These are phyloP conservation scores for Ceriagrion tenellum DNA, from an alignment of 2,888 invertebrate species.

Conservation along the genomic window DNA sequence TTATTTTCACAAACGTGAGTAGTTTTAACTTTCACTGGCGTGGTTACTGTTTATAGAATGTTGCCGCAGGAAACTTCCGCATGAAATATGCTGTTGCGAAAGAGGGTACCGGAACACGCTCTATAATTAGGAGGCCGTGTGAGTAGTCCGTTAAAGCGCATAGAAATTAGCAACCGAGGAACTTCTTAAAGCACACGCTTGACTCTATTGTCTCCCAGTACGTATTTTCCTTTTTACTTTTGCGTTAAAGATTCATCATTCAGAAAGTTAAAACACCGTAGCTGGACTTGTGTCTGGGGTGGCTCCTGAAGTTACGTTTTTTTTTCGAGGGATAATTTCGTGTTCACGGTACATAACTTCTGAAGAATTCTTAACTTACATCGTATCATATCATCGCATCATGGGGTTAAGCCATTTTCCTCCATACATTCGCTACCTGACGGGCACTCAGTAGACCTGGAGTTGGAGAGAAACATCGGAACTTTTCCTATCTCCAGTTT, in stretches of 20 bases:
- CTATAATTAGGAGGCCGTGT: background rate
- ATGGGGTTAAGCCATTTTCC: background rate
- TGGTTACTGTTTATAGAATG: background rate
- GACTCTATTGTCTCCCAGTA: background rate
- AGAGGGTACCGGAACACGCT: background rate
- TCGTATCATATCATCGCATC: background rate
- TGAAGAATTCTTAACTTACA: background rate
- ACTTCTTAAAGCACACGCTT: background rate
- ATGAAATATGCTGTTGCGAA: background rate
- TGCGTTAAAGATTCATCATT: background rate
- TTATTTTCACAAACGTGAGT: background rate
- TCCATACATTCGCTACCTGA: background rate
- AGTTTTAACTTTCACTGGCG: background rate
- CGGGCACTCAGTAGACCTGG: background rate
- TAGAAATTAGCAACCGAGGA: background rate
- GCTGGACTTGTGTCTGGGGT: background rate
- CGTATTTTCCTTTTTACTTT: background rate
- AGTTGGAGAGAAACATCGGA: background rate
- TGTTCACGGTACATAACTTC: background rate
- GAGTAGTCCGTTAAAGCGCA: background rate
- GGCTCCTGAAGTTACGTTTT: background rate
- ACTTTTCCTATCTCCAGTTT: background rate
- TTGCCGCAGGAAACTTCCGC: background rate
- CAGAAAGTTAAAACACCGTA: background rate
- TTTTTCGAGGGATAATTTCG: background rate